A percentile compares a stretch with the other conserved stretches of the same genome.
These are phyloP conservation scores for Cryptomyrus ogoouensis DNA, from an alignment of 2,113 vertebrate genomes.

Conservation along the genomic window DNA sequence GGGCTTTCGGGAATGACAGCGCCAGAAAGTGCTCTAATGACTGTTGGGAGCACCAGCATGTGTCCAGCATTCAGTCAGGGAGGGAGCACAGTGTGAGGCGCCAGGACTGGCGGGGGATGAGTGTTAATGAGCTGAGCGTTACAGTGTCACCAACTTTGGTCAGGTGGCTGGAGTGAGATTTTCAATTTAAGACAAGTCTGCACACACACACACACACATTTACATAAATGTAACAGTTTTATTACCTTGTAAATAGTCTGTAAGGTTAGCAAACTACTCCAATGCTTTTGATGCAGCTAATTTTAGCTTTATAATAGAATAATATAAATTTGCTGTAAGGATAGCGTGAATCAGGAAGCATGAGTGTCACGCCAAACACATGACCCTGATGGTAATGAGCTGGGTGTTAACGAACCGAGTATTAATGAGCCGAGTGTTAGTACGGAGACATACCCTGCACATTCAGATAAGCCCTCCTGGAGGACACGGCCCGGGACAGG, in stretches of 20 bases:
- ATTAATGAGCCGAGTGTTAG: not conserved
- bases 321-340: not conserved
- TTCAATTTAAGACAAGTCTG: not conserved
- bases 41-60: not conserved
- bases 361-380: not conserved
- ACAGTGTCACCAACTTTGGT: not conserved
- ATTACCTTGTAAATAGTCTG: not conserved
- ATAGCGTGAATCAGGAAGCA: not conserved
- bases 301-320: not conserved
- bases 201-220: not conserved
- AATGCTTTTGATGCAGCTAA: not conserved
- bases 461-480: slow-evolving; percentile 46
- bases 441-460: slow-evolving; percentile 50
- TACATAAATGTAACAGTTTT: not conserved
- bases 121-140: not conserved
- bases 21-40: slow-evolving; percentile 9
- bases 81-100: not conserved
- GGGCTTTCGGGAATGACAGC: slow-evolving; percentile 41
- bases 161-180: not conserved
- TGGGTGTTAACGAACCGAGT: too few relatives aligned
- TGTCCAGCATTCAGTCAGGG: not conserved
- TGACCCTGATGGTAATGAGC: not conserved
- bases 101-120: not conserved
- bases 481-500: slow-evolving; percentile 52
- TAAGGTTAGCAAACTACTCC: not conserved